Conservation (phyloP, 2,797 vertebrate species). For the Bovichtus variegatus region DNA sequence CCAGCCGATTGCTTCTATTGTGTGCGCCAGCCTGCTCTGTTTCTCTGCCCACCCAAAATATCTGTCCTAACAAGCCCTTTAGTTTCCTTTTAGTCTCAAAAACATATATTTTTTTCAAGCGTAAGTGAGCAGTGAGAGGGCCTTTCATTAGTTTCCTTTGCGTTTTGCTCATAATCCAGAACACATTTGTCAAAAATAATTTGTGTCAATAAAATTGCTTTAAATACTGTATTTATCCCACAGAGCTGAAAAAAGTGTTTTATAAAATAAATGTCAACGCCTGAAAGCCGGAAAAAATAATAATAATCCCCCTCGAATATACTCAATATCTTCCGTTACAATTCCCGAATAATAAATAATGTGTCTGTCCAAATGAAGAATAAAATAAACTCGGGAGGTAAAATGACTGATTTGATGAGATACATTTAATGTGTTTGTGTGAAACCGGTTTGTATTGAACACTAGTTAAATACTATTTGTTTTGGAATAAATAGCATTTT, state of each 20-base stretch:
- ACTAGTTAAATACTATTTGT: not conserved
- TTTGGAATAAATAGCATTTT: not conserved
- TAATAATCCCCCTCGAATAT: too few relatives aligned
- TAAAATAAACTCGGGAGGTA: not conserved
- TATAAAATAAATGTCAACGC: not conserved
- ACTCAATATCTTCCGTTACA: not conserved
- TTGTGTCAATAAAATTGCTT: too few relatives aligned
- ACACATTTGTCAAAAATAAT: too few relatives aligned
- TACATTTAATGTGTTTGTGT: too few relatives aligned
- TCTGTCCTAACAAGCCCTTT: slow-evolving; percentile 28
- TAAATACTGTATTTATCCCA: too few relatives aligned
- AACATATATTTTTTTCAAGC: not conserved
- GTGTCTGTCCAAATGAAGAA: not conserved
- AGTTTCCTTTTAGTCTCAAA: slow-evolving; percentile 1
- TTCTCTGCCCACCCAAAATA: slow-evolving; percentile 12
- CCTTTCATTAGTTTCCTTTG: not conserved
- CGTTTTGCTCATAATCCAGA: too few relatives aligned
- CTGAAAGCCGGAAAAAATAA: too few relatives aligned
- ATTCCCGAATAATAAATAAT: not conserved
- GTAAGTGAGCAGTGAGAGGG: not conserved
- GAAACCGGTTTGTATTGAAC: not conserved
- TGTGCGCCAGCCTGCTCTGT: slow-evolving; percentile 59
- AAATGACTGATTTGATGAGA: too few relatives aligned
- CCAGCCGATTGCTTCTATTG: slow-evolving; percentile 84
- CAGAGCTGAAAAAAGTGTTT: not conserved